Evolutionary conservation across 1,140 invertebrate genomes (phyloP).

Genomic region (Carposina sasakii): DNA sequence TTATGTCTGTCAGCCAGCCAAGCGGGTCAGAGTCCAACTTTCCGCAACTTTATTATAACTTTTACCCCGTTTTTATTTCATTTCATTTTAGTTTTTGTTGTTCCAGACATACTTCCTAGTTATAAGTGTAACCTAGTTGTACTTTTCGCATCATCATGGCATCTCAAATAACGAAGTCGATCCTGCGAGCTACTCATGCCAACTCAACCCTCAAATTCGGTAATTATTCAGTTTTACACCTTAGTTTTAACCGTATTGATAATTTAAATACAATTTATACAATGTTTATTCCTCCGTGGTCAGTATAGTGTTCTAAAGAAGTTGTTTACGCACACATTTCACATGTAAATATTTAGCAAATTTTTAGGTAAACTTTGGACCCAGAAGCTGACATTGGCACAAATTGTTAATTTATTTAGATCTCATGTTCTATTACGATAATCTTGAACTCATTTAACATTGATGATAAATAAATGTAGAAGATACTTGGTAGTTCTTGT

Average conservation of each 20-base stretch:
- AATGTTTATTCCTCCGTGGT: too few relatives aligned
- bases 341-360: background rate
- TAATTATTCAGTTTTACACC: constrained; percentile 30
- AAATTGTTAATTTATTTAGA: too few relatives aligned
- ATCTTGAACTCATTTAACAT: too few relatives aligned
- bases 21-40: constrained; percentile 68
- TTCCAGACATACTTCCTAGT: constrained; percentile 22
- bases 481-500: too few relatives aligned
- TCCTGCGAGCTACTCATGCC: constrained; percentile 43
- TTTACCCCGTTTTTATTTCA: constrained; percentile 23
- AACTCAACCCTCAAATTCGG: constrained; percentile 56
- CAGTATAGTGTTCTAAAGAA: too few relatives aligned
- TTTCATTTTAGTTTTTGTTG: constrained; percentile 19
- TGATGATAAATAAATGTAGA: too few relatives aligned
- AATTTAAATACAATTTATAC: too few relatives aligned
- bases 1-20: too few relatives aligned
- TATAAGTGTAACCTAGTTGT: constrained; percentile 16
- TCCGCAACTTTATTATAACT: constrained; percentile 34
- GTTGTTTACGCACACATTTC: background rate
- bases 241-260: constrained; percentile 6
- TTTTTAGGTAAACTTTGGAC: constrained; percentile 27
- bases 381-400: constrained; percentile 21
- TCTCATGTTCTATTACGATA: too few relatives aligned
- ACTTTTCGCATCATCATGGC: constrained; percentile 38
- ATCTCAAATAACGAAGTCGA: constrained; percentile 56